A percentile compares a stretch with the other conserved stretches of the same genome.
These are phyloP conservation scores for Antheraea assamensis DNA, from an alignment of 2,888 invertebrate species.

Conservation along the genomic window DNA sequence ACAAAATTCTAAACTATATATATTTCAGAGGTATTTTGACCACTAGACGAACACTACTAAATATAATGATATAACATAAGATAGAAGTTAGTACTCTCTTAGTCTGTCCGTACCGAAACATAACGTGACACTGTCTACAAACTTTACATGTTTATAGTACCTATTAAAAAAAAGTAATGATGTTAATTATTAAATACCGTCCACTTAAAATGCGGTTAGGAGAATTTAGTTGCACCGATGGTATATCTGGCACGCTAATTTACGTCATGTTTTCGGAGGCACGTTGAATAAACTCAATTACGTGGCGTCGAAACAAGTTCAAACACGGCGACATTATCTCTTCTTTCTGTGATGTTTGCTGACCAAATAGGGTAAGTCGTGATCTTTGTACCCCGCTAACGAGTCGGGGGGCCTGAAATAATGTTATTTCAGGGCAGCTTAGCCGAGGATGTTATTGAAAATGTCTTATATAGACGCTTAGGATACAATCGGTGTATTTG, in stretches of 20 bases:
- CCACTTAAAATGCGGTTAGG: not conserved
- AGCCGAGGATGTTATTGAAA: not conserved
- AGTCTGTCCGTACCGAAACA: too few relatives aligned
- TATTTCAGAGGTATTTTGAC: too few relatives aligned
- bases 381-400: conserved; percentile 53
- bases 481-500: not conserved
- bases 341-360: conserved; percentile 40
- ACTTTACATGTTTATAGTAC: too few relatives aligned
- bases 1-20: too few relatives aligned
- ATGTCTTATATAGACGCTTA: not conserved
- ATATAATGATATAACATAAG: too few relatives aligned
- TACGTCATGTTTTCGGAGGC: conserved; percentile 35
- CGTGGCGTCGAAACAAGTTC: conserved; percentile 39
- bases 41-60: too few relatives aligned
- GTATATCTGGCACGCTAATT: not conserved
- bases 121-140: too few relatives aligned
- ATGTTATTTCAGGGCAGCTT: conserved; percentile 57
- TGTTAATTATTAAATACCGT: too few relatives aligned
- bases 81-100: too few relatives aligned
- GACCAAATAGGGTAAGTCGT: conserved; percentile 44
- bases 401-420: conserved; percentile 42
- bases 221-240: not conserved
- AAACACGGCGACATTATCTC: conserved; percentile 46
- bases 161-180: too few relatives aligned
- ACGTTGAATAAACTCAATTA: conserved; percentile 69